Base-by-base conservation (phyloP, 2,113 vertebrate species). In the Lepus europaeus region DNA sequence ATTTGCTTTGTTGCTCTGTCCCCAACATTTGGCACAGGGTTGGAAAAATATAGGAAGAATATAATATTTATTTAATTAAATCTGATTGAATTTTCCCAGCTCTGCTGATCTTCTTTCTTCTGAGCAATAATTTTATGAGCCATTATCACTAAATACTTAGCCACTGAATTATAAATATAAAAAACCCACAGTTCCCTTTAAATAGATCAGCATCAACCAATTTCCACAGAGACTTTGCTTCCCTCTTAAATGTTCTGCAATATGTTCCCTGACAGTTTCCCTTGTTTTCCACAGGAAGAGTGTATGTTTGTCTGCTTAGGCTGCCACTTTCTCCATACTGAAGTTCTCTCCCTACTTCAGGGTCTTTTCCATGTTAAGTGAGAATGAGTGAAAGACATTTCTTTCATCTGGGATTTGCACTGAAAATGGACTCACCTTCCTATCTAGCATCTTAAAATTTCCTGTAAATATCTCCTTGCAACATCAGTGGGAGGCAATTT, bases 41-140 rank as follows among this genome's bases (percentile, higher is more conserved):
- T 56, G 61, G 16, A 49, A 96, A 93, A 88, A 53, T 27, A 74
- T 5, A 66, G 2, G 1, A 72, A 79, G 9, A 94, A 77, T 33
- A 86, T 88, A 64, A 6, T 31, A 72, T 79, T 78, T 59, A 29
- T 77, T 96, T 79, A 88, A 92, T 91, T 96, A 53, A 79, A 68
- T 87, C 45, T 70, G 83, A 89, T 29, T 51, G 82, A 87, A 87
- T 53, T 83, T 63, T 80, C 36, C 31, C 8, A 80, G 74, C 11
- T 82, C 45, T 76, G 63, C 14, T 74, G 23, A 89, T 87, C 27
- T 9, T 51, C 68, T 93, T 94, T 31, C 68, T 95, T 61, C 33
- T 78, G 69, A 83, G 45, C 61, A 90, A 82, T 76, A 45, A 77
- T 70, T 94, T 96, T 80, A 93, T 68, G 22, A 93, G 51, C 12